Evolutionary conservation across 2,888 invertebrate species (phyloP).

Genomic region (Chloromyia formosa): DNA sequence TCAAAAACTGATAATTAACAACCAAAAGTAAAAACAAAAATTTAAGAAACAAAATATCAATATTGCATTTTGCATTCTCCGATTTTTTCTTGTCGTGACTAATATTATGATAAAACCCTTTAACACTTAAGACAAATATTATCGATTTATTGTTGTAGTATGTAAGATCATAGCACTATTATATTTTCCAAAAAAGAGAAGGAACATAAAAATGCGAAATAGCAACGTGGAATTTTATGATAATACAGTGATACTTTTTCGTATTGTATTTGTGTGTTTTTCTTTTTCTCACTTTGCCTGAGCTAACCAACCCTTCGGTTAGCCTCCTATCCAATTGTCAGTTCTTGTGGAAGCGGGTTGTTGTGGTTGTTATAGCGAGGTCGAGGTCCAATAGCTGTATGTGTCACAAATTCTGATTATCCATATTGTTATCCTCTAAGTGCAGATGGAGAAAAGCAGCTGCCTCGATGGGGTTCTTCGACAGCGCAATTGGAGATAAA

Average conservation of each 20-base stretch:
- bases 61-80: constrained; percentile 1
- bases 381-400: no score
- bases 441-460: no score
- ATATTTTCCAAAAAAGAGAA: constrained; percentile 33
- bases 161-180: constrained; percentile 31
- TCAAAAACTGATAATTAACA: no score
- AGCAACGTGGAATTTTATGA: constrained; percentile 14
- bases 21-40: background rate
- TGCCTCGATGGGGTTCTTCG: no score
- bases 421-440: no score
- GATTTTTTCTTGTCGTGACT: background rate
- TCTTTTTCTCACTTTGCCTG: background rate
- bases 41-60: background rate
- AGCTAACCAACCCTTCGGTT: no score
- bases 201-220: no score
- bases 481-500: no score
- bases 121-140: constrained; percentile 12
- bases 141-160: constrained; percentile 30
- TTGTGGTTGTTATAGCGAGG: no score
- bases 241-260: constrained; percentile 38
- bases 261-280: constrained; percentile 3
- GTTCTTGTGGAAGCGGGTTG: no score
- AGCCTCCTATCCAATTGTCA: no score
- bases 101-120: background rate
- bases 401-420: no score